These are phyloP conservation scores for Labia minor DNA, from an alignment of 2,888 invertebrate species.

Conservation along the genomic window DNA sequence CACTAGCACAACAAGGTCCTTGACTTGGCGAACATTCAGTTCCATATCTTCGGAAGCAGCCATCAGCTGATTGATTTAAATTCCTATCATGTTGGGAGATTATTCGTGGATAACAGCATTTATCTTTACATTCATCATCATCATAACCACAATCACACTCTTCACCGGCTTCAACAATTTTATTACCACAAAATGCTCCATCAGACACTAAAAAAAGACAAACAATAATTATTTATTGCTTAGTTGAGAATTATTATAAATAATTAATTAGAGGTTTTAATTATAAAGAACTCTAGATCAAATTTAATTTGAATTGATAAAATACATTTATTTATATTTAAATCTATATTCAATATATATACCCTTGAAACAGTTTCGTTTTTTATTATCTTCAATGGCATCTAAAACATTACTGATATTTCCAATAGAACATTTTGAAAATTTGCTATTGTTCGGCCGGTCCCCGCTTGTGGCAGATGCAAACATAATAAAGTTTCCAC, in stretches of 20 bases:
- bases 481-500: constrained; percentile 99
- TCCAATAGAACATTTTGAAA: constrained; percentile 86
- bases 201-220: constrained; percentile 48
- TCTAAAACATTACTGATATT: constrained; percentile 92
- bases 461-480: constrained; percentile 98
- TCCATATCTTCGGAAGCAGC: constrained; percentile 64
- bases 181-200: constrained; percentile 98
- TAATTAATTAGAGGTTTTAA: no score
- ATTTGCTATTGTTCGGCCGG: constrained; percentile 93
- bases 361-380: constrained; percentile 84
- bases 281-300: neutral
- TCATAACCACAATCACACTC: constrained; percentile 97
- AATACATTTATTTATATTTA: neutral
- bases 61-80: constrained; percentile 58
- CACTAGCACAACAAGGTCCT: constrained; percentile 87
- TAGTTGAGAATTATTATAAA: neutral
- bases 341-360: constrained; percentile 26
- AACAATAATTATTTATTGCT: no score
- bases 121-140: constrained; percentile 79
- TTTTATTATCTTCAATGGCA: constrained; percentile 80
- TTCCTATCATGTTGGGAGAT: constrained; percentile 58
- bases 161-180: constrained; percentile 94
- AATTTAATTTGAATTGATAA: neutral
- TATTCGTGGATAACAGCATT: constrained; percentile 85
- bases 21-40: constrained; percentile 92